Conservation (phyloP, 35 echinoderm and acorn worm species). For the Apostichopus parvimensis region DNA sequence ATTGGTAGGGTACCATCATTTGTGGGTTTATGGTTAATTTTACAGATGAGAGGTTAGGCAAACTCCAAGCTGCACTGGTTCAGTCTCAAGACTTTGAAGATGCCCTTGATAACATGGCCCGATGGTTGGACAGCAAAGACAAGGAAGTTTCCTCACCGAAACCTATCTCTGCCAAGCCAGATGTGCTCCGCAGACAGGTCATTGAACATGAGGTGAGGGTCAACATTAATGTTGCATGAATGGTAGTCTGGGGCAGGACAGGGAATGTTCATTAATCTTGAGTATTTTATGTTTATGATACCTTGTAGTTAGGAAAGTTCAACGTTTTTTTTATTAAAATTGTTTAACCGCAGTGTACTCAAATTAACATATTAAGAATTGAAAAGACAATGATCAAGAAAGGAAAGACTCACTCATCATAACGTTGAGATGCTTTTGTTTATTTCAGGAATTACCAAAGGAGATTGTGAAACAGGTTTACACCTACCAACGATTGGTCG, state of each 20-base stretch:
- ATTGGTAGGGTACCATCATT: too few species aligned
- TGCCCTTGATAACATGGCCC: conserved; percentile 75
- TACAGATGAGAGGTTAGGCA: conserved; percentile 94
- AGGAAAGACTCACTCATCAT: too few species aligned
- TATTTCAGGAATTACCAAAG: conserved; percentile 88
- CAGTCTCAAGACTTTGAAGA: conserved; percentile 99
- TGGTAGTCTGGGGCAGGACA: too few species aligned
- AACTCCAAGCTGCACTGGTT: conserved; percentile 91
- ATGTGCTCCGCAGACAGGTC: conserved; percentile 84
- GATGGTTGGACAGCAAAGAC: conserved; percentile 84
- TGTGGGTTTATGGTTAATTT: conserved; percentile 10
- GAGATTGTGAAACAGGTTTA: conserved; percentile 97
- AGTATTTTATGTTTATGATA: too few species aligned
- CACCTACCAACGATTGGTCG: conserved; percentile 90
- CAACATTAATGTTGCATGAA: too few species aligned
- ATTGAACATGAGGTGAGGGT: conserved; percentile 91
- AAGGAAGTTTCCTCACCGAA: conserved; percentile 68
- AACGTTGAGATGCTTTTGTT: too few species aligned
- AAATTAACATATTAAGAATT: too few species aligned
- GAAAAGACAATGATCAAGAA: too few species aligned
- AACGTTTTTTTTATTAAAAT: too few species aligned
- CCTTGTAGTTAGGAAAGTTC: too few species aligned
- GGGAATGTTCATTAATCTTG: too few species aligned
- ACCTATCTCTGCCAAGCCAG: conserved; percentile 94
- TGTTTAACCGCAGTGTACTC: too few species aligned